Percentiles rank a stretch among this genome's conserved stretches.
phyloP scores from a whole-genome alignment of 2,113 vertebrate genomes.

The Ciconia maguari region DNA sequence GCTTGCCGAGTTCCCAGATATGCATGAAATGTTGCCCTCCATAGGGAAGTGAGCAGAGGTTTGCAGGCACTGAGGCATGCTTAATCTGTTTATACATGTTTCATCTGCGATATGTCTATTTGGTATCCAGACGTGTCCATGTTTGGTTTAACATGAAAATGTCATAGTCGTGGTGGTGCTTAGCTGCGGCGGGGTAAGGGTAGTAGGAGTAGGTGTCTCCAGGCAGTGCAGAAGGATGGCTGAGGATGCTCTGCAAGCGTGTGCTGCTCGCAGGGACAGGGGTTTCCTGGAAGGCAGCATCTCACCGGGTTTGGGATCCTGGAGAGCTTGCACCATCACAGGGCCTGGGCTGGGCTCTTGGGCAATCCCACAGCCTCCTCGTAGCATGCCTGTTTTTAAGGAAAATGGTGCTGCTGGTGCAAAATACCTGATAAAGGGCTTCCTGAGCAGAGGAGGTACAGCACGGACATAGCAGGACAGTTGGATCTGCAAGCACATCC shows the following conservation, averaged over 20 bases:
- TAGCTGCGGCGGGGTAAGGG: rapidly evolving
- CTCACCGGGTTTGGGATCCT: not conserved
- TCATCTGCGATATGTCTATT: not conserved
- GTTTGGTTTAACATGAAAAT: not conserved
- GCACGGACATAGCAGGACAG: not conserved
- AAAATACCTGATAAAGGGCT: not conserved
- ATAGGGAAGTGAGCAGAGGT: not conserved
- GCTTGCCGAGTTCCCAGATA: not conserved
- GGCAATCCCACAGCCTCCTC: not conserved
- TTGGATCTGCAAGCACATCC: not conserved
- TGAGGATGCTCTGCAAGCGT: not conserved
- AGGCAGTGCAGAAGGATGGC: not conserved
- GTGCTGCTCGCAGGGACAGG: not conserved
- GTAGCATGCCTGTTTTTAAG: not conserved
- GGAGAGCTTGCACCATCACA: not conserved
- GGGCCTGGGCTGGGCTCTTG: not conserved
- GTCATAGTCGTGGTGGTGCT: rapidly evolving
- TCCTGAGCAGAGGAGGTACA: not conserved
- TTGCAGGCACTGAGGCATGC: not conserved
- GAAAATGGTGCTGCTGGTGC: not conserved
- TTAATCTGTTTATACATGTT: not conserved
- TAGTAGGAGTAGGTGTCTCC: not conserved
- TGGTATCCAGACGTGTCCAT: rapidly evolving
- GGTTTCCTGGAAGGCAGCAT: not conserved
- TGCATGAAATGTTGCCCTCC: not conserved